Conservation (phyloP, 2,113 vertebrate genomes). For the Himantopus leucocephalus region DNA sequence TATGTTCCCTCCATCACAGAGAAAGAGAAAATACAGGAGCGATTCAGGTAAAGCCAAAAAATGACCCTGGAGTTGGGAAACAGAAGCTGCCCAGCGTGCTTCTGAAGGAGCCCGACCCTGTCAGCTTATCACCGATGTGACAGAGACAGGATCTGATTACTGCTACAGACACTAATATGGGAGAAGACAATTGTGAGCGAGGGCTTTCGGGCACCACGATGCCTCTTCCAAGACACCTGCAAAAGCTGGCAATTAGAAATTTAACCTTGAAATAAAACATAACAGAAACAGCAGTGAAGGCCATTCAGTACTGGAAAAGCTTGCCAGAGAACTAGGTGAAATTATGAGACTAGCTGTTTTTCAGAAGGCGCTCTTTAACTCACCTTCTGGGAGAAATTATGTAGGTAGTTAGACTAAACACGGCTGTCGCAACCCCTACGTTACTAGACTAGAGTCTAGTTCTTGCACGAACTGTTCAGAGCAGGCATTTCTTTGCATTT, state of each 20-base stretch:
- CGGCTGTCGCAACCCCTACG: background rate
- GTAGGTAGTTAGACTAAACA: background rate
- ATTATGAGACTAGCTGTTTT: background rate
- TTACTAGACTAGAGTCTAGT: background rate
- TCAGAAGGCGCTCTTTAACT: background rate
- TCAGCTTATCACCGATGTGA: accelerated
- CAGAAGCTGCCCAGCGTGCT: accelerated
- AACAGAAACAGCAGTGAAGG: background rate
- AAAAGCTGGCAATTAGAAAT: background rate
- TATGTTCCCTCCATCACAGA: background rate
- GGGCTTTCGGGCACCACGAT: accelerated
- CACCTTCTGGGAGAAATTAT: background rate
- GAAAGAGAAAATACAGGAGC: background rate
- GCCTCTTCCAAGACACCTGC: background rate
- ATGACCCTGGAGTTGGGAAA: background rate
- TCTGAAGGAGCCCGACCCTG: background rate
- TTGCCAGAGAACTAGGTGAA: background rate
- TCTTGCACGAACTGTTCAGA: background rate
- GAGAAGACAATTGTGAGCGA: background rate
- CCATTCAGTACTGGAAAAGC: background rate
- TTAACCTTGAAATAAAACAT: background rate
- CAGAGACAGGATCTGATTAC: background rate
- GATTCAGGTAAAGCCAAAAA: background rate
- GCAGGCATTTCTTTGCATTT: background rate
- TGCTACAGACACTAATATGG: background rate